These are phyloP conservation scores for Pinna nobilis DNA, from an alignment of 1,140 invertebrate genomes.

Conservation along the genomic window DNA sequence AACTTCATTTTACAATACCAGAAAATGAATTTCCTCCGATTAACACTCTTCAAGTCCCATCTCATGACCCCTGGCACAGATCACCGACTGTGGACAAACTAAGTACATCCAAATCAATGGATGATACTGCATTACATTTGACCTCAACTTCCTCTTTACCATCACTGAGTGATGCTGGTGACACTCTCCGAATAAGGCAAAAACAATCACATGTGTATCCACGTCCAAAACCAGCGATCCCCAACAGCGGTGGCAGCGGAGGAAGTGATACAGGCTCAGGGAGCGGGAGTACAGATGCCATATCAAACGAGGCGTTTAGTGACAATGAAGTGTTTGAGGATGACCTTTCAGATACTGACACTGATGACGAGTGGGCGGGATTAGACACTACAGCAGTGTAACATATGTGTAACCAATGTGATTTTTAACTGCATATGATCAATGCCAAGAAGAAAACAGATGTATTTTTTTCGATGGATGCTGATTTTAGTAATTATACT, in stretches of 20 bases:
- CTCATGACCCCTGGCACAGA: background rate
- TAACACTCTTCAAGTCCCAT: slow-evolving; percentile 8
- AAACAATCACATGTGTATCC: background rate
- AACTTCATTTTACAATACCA: slow-evolving; percentile 43
- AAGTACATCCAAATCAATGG: background rate
- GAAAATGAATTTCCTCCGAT: slow-evolving; percentile 20
- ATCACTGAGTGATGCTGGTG: slow-evolving; percentile 5
- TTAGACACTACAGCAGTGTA: slow-evolving; percentile 48
- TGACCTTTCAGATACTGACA: slow-evolving; percentile 51
- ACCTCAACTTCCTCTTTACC: background rate
- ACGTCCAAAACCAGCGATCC: slow-evolving; percentile 1
- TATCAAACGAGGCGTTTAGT: slow-evolving; percentile 27
- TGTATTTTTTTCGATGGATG: too few species aligned
- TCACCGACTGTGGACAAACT: slow-evolving; percentile 1
- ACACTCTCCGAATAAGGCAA: background rate
- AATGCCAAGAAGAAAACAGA: too few species aligned
- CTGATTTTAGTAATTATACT: too few species aligned
- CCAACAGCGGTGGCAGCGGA: background rate
- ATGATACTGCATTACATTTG: background rate
- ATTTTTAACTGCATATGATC: too few species aligned
- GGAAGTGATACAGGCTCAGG: slow-evolving; percentile 19
- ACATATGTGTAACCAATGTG: too few species aligned
- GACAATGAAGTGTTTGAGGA: slow-evolving; percentile 47
- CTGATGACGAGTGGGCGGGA: slow-evolving; percentile 53
- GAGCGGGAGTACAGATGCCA: slow-evolving; percentile 24